Evolutionary conservation across 2,797 vertebrate species (phyloP), one percentile per base, ranked within the genome.

Genomic region (Takifugu rubripes): DNA sequence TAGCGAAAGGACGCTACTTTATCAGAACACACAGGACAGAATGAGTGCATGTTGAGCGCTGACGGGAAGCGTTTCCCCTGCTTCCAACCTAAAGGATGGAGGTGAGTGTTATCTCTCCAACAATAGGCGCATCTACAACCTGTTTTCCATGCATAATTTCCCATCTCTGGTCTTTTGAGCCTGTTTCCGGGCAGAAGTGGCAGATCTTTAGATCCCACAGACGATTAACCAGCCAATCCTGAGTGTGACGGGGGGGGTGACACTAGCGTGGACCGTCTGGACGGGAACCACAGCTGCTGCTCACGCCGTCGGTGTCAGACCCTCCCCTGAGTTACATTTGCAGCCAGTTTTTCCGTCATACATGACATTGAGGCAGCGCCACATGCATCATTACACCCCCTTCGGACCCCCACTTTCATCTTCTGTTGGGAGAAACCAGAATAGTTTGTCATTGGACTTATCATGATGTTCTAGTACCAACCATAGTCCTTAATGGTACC

Each of bases 401-500:
- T 68, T 64, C 17, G 5, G 67, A 59, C 77, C 64, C 55, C 49
- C 52, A 49, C 74, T 66, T 75, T 82, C 66, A 63, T 68, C 68
- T 76, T 90, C 88, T 88, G 47, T 87, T 90, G 87, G 87, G 82
- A 85, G 53, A 79, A 77, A 74, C 67, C 75, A 84, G 92, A 95
- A 96, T 94, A 96, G 95, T 97, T 99, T 99, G 96, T 94, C 96
- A 96, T 97, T 92, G 93, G 94, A 94, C 86, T 88, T 88, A 89
- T 85, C 72, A 75, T 77, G 78, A 79, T 70, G 68, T 85, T 83
- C 83, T 68, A 85, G 86, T 80, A 81, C 81, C 71, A 69, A 77
- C 57, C 76, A 71, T 77, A 72, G 70, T 78, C 61, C 80, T 79
- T 79, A 59, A 77, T 81, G 75, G 64, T 63, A 48, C 17, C 17